A percentile compares a stretch with the other conserved stretches of the same genome.
These are phyloP conservation scores for Zenarchopterus dispar DNA, from an alignment of 2,797 vertebrate species.

Conservation along the genomic window DNA sequence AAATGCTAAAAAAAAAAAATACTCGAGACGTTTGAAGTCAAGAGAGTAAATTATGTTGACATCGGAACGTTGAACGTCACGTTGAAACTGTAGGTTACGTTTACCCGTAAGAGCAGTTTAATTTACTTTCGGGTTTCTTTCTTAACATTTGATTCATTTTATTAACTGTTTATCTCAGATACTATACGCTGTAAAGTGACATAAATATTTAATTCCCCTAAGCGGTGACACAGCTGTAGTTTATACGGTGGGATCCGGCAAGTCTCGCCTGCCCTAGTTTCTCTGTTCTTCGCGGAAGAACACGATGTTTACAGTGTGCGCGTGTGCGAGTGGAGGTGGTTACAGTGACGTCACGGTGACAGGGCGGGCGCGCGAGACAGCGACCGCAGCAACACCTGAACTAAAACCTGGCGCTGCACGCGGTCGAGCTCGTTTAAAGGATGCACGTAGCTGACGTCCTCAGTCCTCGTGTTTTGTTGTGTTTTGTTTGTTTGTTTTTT, in stretches of 20 bases:
- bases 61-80: too few relatives aligned
- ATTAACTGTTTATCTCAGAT: too few relatives aligned
- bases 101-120: too few relatives aligned
- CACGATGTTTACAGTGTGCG: slow-evolving; percentile 78
- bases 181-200: too few relatives aligned
- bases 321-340: slow-evolving; percentile 17
- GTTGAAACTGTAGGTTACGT: too few relatives aligned
- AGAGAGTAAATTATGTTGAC: too few relatives aligned
- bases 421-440: neutral
- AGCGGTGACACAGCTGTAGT: neutral
- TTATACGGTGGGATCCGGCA: neutral
- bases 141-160: too few relatives aligned
- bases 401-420: neutral
- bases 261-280: slow-evolving; percentile 64
- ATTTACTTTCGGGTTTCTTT: too few relatives aligned
- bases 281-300: slow-evolving; percentile 68
- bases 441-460: too few relatives aligned
- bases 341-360: slow-evolving; percentile 55
- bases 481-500: neutral
- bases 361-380: slow-evolving; percentile 37
- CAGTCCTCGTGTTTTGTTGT: neutral
- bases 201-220: neutral
- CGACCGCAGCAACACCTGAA: slow-evolving; percentile 7
- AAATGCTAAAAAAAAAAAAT: too few relatives aligned
- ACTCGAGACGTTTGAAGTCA: too few relatives aligned